Base-by-base conservation (phyloP, 1,140 invertebrate species). In the Hesperophylax magnus region DNA sequence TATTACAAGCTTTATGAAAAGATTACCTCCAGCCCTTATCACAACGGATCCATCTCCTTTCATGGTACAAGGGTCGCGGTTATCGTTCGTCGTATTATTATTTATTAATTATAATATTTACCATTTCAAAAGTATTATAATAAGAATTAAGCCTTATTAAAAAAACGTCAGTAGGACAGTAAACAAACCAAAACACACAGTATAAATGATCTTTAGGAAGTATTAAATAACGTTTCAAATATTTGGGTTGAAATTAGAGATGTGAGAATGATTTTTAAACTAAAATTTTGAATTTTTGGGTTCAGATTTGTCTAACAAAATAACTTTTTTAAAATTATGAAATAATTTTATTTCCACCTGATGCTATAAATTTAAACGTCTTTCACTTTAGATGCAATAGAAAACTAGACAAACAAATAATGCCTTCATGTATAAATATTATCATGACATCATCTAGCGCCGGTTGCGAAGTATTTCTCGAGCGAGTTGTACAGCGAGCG, bases 1-100 rank as follows among this genome's bases (percentile, higher is more conserved):
- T 78, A 75, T 80, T 83, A 83, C 75, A 78, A 77, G 76, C 78
- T 78, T 76, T 79, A 53, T 80, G 78, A 77, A 83, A 83, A 83
- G 78, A 83, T 83, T 83, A 83, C 74, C 78, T 75, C 72, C 69
- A 80, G 80, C 82, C 82, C 76, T 56, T 80, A 72, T 72, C 69
- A 72, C 69, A 72, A 72, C 69, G 27, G 31, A 65, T 20, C 47
- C 52, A 72, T 72, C 52, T 52, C 63, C 27, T 56, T 72, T 72
- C 69, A 72, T 53, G 18, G 17, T 24, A 27, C 18, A 72, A 72
- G 69, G 69, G 47, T 72, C 47, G 69, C 22, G 20, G 53, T 72
- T 72, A 72, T 72, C 47, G 52, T 72, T 54, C 47, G 31, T 72
- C 69, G 47, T 56, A 72, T 72, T 27, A 27, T 27, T 47, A 47